Conservation (phyloP, 2,113 vertebrate species). For the Rhabdornis inornatus region DNA sequence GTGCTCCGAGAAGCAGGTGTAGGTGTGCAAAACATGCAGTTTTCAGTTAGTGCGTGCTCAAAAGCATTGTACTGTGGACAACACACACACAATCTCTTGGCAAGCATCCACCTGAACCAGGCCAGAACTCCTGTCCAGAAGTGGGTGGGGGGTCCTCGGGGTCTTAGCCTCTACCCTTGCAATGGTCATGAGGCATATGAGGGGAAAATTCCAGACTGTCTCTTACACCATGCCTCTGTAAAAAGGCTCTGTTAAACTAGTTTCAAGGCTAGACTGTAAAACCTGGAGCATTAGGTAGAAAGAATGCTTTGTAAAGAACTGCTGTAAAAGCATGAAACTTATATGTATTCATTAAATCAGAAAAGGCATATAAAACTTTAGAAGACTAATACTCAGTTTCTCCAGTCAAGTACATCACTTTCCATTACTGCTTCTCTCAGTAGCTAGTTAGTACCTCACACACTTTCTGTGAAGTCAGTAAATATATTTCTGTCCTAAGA, state of each 20-base stretch:
- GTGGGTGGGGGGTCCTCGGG: no score
- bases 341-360: background rate
- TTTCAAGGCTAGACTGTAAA: background rate
- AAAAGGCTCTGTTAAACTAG: background rate
- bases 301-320: background rate
- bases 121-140: no score
- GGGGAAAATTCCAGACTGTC: no score
- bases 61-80: no score
- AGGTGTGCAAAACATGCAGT: no score
- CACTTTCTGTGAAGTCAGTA: background rate
- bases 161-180: no score
- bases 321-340: background rate
- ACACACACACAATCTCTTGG: no score
- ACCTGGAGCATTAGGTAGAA: background rate
- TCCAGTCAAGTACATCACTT: background rate
- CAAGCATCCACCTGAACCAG: no score
- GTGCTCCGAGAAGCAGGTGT: no score
- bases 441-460: background rate
- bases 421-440: background rate
- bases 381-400: background rate
- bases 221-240: background rate
- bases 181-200: no score
- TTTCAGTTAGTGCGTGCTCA: no score
- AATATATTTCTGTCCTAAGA: background rate
- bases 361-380: background rate